These are phyloP conservation scores for Aplodontia rufa DNA, from an alignment of 2,113 vertebrate species.

Conservation along the genomic window DNA sequence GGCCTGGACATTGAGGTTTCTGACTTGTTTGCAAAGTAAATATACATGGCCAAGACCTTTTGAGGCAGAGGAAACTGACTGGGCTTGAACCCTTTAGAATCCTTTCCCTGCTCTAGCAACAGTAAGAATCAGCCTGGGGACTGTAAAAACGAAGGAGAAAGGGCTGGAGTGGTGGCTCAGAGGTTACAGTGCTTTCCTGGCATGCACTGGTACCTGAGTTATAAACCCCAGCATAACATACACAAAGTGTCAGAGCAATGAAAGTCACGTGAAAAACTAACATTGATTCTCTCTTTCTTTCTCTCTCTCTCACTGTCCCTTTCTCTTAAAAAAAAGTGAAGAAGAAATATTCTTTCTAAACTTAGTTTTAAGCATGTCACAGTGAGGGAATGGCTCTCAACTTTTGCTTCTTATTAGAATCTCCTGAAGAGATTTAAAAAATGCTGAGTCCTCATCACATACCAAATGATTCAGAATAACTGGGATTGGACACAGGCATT, in stretches of 20 bases:
- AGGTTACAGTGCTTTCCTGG: too few relatives aligned
- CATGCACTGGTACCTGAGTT: too few relatives aligned
- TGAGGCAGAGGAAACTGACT: background rate
- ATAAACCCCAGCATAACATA: too few relatives aligned
- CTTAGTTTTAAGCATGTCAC: background rate
- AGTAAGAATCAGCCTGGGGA: background rate
- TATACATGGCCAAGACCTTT: constrained; percentile 4
- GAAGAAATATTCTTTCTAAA: background rate
- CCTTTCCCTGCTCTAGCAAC: background rate
- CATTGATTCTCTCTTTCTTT: too few relatives aligned
- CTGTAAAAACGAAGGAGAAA: background rate
- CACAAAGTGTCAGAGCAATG: too few relatives aligned
- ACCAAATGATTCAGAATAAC: constrained; percentile 5
- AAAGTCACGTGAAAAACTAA: too few relatives aligned
- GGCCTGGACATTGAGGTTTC: background rate
- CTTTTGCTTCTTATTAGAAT: background rate
- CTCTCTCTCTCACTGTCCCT: too few relatives aligned
- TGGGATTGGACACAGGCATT: background rate
- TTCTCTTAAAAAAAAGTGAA: too few relatives aligned
- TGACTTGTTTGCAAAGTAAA: background rate
- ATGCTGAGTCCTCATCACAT: background rate
- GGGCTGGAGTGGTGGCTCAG: too few relatives aligned
- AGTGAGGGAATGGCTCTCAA: background rate
- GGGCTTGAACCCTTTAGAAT: background rate
- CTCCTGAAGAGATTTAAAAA: constrained; percentile 37